A percentile compares a stretch with the other conserved stretches of the same genome.
These are phyloP conservation scores for Tetropium fuscum DNA, from an alignment of 2,888 invertebrate genomes.

Conservation along the genomic window DNA sequence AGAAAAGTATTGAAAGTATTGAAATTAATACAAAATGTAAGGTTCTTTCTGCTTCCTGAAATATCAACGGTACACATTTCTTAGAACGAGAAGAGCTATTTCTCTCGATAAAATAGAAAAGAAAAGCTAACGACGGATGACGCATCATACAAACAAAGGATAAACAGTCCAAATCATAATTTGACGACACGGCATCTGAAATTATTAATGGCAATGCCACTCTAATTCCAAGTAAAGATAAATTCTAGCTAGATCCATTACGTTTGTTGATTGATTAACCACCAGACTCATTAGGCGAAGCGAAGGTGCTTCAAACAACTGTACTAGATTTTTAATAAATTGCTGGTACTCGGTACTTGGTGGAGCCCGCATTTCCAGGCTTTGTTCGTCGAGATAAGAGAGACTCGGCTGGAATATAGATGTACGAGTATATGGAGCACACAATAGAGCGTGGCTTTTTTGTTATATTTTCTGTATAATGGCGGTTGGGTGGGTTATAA, in stretches of 20 bases:
- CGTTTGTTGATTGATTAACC: background rate
- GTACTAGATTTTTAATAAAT: background rate
- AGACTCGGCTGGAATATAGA: slow-evolving; percentile 3
- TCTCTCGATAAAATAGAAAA: too few species aligned
- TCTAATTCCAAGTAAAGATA: background rate
- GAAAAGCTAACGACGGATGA: too few species aligned
- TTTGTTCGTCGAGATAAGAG: slow-evolving; percentile 3
- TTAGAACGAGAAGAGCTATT: too few species aligned
- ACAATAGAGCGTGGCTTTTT: background rate
- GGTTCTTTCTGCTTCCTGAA: too few species aligned
- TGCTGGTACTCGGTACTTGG: background rate
- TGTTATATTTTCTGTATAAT: background rate
- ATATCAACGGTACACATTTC: too few species aligned
- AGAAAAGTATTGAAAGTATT: too few species aligned
- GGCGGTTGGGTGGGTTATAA: too few species aligned
- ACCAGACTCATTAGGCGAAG: slow-evolving; percentile 2
- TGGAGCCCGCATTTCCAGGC: background rate
- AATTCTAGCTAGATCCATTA: slow-evolving; percentile 3
- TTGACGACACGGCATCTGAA: too few species aligned
- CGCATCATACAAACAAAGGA: too few species aligned
- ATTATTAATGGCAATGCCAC: background rate
- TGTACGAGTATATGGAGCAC: background rate
- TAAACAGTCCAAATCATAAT: too few species aligned
- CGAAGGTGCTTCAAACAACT: background rate
- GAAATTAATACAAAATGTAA: too few species aligned